Base-by-base conservation (phyloP, 2,888 invertebrate genomes). In the Drosophila borborema region DNA sequence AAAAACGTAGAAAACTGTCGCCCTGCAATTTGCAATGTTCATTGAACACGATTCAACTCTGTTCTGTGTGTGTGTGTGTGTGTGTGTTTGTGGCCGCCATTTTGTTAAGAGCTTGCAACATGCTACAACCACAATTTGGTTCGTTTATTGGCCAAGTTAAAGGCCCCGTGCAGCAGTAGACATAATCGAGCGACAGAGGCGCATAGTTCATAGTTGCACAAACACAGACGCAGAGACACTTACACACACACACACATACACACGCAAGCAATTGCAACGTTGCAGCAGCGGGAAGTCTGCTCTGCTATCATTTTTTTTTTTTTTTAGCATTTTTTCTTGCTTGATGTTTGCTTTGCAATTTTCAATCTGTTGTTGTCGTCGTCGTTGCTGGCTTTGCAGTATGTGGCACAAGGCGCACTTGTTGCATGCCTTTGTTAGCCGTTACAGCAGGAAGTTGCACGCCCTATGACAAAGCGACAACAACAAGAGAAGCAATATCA, bases 371-470 rank as follows among this genome's bases (percentile, higher is more conserved):
- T 64, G 67, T 64, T 56, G 23, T 23, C 23, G 23, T 23, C 49
- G 55, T 9, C 49, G 60, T 55, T 28, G 62, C 34, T 49, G 38
- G 18, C 8, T 23, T 20, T 55, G 62, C 65, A 60, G 64, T 63
- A 71, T 81, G 53, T 79, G 76, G 76, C 68, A 79, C 82, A 85
- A 82, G 80, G 83, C 74, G 72, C 89, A 86, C 89, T 86, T 85
- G 85, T 85, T 83, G 78, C 88, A 79, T 77, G 76, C 74, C 76
- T 74, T 66, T 55, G 65, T 77, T 59, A 55, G 54, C 49, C 38
- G 61, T 51, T 59, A 43, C 51, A 58, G 65, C 59, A 85, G 72
- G 82, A 78, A 84, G 82, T 82, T 59, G 71, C 71, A 75, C 60
- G 67, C 74, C 80, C 75, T 66, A 58, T 45, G 60, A 67, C 59